These are phyloP conservation scores for Spinus olivaceus DNA, from an alignment of 2,797 vertebrate species.

Conservation along the genomic window DNA sequence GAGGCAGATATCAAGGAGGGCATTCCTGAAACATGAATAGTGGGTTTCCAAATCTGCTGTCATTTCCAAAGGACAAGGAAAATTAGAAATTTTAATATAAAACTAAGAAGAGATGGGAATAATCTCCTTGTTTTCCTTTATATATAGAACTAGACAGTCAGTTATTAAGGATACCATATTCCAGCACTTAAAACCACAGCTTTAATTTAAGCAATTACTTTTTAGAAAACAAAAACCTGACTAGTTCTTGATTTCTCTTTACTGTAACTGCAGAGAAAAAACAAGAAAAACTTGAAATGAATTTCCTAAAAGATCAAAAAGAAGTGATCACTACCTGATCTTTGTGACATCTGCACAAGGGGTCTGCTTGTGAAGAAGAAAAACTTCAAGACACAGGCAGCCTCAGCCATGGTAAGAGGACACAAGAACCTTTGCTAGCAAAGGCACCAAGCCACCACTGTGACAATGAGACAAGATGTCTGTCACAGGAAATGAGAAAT, in stretches of 20 bases:
- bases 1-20: not conserved
- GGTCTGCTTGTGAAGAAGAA: not conserved
- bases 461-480: not conserved
- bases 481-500: not conserved
- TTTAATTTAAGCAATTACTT: not conserved
- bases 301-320: not conserved
- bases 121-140: not conserved
- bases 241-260: not conserved
- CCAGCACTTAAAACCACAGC: not conserved
- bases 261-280: not conserved
- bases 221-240: not conserved
- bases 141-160: not conserved
- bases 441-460: not conserved
- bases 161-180: not conserved
- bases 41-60: not conserved
- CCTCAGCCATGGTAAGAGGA: not conserved
- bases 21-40: not conserved
- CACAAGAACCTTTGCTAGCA: not conserved
- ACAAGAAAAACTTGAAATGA: not conserved
- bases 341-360: fast-evolving
- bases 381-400: not conserved
- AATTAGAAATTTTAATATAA: not conserved
- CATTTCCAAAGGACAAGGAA: not conserved
- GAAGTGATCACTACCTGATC: fast-evolving
- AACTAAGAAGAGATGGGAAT: not conserved